Evolutionary conservation across 2,888 invertebrate genomes (phyloP).

Genomic region (Hermodice carunculata): DNA sequence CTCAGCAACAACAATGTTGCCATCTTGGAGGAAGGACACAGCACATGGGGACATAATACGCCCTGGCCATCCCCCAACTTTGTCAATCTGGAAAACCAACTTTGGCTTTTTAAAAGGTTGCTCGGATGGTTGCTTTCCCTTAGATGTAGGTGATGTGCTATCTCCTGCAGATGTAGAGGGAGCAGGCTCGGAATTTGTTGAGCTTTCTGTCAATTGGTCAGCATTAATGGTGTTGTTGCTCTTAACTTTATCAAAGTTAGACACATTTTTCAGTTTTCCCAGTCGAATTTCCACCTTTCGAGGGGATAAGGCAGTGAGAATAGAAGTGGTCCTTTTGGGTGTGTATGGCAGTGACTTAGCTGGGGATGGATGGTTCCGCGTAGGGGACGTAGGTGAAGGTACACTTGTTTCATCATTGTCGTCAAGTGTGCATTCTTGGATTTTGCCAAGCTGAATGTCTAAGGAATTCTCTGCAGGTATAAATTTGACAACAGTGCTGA

Average conservation of each 20-base stretch:
- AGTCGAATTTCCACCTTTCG: slow-evolving; percentile 33
- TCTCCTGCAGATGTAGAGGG: slow-evolving; percentile 7
- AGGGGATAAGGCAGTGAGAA: slow-evolving; percentile 39
- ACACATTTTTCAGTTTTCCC: slow-evolving; percentile 33
- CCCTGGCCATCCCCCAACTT: slow-evolving; percentile 41
- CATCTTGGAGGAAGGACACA: slow-evolving; percentile 30
- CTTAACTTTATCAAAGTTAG: slow-evolving; percentile 12
- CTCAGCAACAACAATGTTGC: slow-evolving; percentile 36
- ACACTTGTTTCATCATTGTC: too few relatives aligned
- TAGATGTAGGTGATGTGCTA: slow-evolving; percentile 10
- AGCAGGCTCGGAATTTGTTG: background rate
- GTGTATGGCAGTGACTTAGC: slow-evolving; percentile 11
- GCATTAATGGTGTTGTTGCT: slow-evolving; percentile 33
- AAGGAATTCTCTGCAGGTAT: slow-evolving; percentile 22
- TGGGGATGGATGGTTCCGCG: background rate
- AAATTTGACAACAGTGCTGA: slow-evolving; percentile 24
- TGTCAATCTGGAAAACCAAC: slow-evolving; percentile 35
- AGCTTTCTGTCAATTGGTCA: slow-evolving; percentile 22
- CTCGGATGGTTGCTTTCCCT: background rate
- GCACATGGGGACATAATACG: slow-evolving; percentile 33
- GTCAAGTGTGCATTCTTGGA: slow-evolving; percentile 38
- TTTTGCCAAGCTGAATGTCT: slow-evolving; percentile 25
- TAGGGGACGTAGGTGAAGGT: background rate
- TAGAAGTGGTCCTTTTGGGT: slow-evolving; percentile 30
- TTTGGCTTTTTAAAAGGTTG: background rate